Percentiles rank a stretch among this genome's conserved stretches.
phyloP scores from a whole-genome alignment of 2,797 vertebrate genomes.

The Hemibagrus guttatus region DNA sequence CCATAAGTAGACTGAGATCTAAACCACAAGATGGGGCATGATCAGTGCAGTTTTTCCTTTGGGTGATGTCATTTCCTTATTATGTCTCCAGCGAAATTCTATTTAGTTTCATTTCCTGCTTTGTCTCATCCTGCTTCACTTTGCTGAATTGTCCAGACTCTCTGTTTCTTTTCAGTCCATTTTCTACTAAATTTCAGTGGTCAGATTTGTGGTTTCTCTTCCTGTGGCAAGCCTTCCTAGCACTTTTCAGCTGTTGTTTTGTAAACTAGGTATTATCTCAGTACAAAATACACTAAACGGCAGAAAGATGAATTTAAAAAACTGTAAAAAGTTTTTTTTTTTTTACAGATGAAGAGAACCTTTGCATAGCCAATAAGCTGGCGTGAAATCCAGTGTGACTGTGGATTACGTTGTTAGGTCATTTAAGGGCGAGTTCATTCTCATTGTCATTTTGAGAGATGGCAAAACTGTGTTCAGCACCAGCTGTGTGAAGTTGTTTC shows the following conservation, averaged over 20 bases:
- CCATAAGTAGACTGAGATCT: slow-evolving; percentile 36
- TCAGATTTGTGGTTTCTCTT: slow-evolving; percentile 28
- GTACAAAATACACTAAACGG: neutral
- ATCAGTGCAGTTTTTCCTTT: slow-evolving; percentile 16
- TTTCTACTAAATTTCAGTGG: neutral
- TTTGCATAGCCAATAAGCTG: neutral
- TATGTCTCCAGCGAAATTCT: slow-evolving; percentile 36
- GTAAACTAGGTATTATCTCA: slow-evolving; percentile 22
- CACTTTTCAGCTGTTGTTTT: slow-evolving; percentile 28
- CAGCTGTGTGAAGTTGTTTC: slow-evolving; percentile 18
- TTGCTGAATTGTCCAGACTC: slow-evolving; percentile 29
- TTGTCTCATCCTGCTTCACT: slow-evolving; percentile 40
- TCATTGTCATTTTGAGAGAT: slow-evolving; percentile 75
- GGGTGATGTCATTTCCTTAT: slow-evolving; percentile 52
- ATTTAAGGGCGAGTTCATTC: slow-evolving; percentile 49
- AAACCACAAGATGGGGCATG: slow-evolving; percentile 31
- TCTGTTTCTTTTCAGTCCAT: slow-evolving; percentile 16
- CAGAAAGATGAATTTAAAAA: neutral
- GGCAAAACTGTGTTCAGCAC: slow-evolving; percentile 22
- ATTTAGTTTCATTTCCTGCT: slow-evolving; percentile 45
- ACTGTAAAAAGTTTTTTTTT: neutral
- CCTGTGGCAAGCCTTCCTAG: slow-evolving; percentile 21
- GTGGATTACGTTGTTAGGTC: neutral
- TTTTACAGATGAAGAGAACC: slow-evolving; percentile 9
- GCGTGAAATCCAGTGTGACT: neutral